Evolutionary conservation across 2,113 vertebrate species (phyloP).

Genomic region (Suncus etruscus): DNA sequence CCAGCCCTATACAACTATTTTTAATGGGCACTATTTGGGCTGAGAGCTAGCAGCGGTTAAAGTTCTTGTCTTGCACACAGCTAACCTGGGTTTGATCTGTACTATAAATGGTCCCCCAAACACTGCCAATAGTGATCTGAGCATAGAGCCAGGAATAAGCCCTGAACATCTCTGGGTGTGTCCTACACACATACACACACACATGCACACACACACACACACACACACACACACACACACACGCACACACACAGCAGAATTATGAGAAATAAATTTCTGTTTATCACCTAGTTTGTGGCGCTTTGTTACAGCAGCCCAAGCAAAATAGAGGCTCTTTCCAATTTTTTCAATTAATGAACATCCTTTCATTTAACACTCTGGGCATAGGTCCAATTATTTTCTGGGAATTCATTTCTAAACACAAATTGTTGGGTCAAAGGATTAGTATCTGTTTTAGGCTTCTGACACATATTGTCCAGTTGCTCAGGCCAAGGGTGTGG

Average conservation of each 20-base stretch:
- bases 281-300: not conserved
- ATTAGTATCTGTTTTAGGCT: conserved; percentile 44
- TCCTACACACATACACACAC: too few species aligned
- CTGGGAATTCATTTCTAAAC: conserved; percentile 49
- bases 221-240: too few species aligned
- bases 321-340: conserved; percentile 5
- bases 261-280: conserved; percentile 5
- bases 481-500: not conserved
- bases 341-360: conserved; percentile 23
- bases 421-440: conserved; percentile 38
- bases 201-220: too few species aligned
- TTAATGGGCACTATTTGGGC: not conserved
- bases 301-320: conserved; percentile 8
- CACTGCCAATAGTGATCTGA: too few species aligned
- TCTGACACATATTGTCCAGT: conserved; percentile 40
- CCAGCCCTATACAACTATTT: not conserved
- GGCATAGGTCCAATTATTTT: conserved; percentile 36
- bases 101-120: too few species aligned
- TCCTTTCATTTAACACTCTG: conserved; percentile 57
- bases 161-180: not conserved
- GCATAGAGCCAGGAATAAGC: too few species aligned
- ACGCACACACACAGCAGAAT: not conserved
- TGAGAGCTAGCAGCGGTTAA: too few species aligned
- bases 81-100: too few species aligned
- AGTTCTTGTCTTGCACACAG: too few species aligned